Percentiles rank a stretch among this genome's conserved stretches.
phyloP scores from a whole-genome alignment of 2,113 vertebrate species.

The Hippocampus guttulatus region DNA sequence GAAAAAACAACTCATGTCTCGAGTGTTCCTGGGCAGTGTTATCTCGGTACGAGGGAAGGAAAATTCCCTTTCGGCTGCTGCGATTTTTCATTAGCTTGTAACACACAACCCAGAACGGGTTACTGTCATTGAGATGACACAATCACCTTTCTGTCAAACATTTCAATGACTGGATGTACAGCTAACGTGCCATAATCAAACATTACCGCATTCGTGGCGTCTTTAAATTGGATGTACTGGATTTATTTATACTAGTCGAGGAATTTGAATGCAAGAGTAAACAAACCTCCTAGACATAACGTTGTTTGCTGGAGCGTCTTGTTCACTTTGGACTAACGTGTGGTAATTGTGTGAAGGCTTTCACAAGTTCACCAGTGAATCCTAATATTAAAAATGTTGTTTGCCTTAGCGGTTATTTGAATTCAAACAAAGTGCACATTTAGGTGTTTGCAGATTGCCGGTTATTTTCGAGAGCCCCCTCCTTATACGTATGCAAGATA shows the following conservation, averaged over 20 bases:
- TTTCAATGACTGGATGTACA: not conserved
- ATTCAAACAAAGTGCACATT: not conserved
- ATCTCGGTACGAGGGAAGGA: not conserved
- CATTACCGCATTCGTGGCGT: not conserved
- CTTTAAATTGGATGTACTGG: not conserved
- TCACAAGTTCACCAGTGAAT: not conserved
- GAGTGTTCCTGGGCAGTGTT: constrained; percentile 1
- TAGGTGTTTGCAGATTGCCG: not conserved
- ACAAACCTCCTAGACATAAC: not conserved
- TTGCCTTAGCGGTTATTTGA: not conserved
- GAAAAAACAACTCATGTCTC: constrained; percentile 3
- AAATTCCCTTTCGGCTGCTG: not conserved
- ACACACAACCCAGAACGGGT: not conserved
- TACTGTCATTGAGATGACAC: not conserved
- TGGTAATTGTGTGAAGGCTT: not conserved
- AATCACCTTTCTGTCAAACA: not conserved
- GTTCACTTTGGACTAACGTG: not conserved
- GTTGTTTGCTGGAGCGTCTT: not conserved
- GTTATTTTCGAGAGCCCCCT: not conserved
- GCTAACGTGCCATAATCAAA: too few relatives aligned
- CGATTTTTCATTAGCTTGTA: constrained; percentile 1
- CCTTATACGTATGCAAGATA: constrained; percentile 15
- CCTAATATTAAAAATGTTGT: not conserved
- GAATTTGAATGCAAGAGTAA: not conserved
- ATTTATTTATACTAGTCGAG: not conserved